Percentiles rank a stretch among this genome's conserved stretches.
Evolutionary conservation across 2,113 vertebrate genomes (phyloP).

Genomic region (Ariopsis seemanni): DNA sequence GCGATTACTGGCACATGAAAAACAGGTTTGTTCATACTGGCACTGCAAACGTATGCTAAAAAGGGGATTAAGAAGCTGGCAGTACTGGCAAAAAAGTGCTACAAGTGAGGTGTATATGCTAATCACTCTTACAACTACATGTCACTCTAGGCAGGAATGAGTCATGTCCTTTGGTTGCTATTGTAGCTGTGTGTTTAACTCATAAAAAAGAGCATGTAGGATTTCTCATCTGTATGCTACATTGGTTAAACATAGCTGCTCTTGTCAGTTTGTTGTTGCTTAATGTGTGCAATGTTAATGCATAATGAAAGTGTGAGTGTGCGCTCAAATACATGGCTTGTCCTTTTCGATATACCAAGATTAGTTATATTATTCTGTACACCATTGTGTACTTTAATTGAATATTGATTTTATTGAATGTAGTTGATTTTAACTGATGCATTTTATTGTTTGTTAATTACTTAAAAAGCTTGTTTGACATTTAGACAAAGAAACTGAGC

Average conservation of each 20-base stretch:
- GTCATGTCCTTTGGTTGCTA: conserved; percentile 63
- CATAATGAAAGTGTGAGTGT: background rate
- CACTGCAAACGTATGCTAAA: conserved; percentile 66
- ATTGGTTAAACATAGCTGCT: conserved; percentile 42
- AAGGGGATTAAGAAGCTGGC: conserved; percentile 36
- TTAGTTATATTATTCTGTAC: background rate
- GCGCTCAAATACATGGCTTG: background rate
- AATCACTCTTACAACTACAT: conserved; percentile 2
- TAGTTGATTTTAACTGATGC: background rate
- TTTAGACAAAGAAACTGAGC: background rate
- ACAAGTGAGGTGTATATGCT: conserved; percentile 11
- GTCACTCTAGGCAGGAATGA: conserved; percentile 64
- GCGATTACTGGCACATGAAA: conserved; percentile 66
- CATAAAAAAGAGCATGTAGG: background rate
- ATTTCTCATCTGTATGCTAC: conserved; percentile 19
- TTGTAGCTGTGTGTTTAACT: conserved; percentile 61
- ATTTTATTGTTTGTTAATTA: background rate
- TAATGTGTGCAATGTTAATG: background rate
- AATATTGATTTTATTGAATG: background rate
- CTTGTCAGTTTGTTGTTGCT: background rate
- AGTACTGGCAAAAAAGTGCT: conserved; percentile 1
- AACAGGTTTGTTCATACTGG: conserved; percentile 67
- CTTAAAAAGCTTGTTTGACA: background rate
- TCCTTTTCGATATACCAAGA: background rate
- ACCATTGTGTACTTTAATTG: background rate